Base-by-base conservation (phyloP, 2,888 invertebrate species). In the Hirtodrosophila trivittata region DNA sequence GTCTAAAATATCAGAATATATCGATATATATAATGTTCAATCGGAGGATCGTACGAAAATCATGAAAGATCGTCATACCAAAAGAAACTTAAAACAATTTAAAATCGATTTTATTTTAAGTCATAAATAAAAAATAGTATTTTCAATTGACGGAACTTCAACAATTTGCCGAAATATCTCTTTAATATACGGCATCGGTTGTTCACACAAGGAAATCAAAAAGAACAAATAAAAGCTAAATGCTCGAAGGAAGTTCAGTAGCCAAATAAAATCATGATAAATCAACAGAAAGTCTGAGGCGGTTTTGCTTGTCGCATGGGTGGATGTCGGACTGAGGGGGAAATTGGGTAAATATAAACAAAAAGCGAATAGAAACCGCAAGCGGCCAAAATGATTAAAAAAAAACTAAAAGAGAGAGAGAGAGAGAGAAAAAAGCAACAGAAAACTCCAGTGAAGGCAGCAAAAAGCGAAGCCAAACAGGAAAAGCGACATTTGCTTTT, bases 191-290 rank as follows among this genome's bases (percentile, higher is more conserved):
- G 57, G 66, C 68, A 21, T n/a, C 1, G 50, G 35, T 10, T 14
- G 39, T 41, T 25, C 37, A 35, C 52, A 73, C 63, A 78, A 78
- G 45, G 51, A 69, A 72, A 69, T 75, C 65, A 58, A 69, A 75
- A 69, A 62, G 69, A 52, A 74, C 69, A 74, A 71, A 71, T 45
- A 76, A 37, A 47, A 37, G 38, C 33, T 14, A 54, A 43, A 37
- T 41, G 47, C 49, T 51, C 21, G 41, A 12, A 43, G 57, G 39
- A 46, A 50, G 51, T 65, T 69, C 66, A 86, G 86, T 73, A 32
- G 86, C 80, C 84, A 80, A 86, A 83, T 83, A 78, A 86, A 80
- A 86, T 86, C 80, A 86, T 86, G 83, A 75, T 86, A 83, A 80
- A 86, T 75, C 73, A 86, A 80, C 80, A 77, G 55, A 64, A 38